Percentiles rank a stretch among this genome's conserved stretches.
These are phyloP conservation scores for Arizona elegans DNA, from an alignment of 2,113 vertebrate genomes.

Conservation along the genomic window DNA sequence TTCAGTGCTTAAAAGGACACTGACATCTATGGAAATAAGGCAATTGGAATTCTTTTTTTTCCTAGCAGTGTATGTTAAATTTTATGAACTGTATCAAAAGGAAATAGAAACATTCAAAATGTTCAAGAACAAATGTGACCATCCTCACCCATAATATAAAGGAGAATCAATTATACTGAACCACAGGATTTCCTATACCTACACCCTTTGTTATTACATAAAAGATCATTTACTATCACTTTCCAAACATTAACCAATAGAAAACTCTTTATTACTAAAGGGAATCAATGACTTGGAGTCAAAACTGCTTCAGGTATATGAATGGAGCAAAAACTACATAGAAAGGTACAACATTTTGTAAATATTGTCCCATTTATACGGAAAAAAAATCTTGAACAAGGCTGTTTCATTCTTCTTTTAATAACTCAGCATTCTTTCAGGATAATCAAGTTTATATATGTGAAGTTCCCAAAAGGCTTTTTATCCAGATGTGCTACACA, in stretches of 20 bases:
- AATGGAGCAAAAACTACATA: neutral
- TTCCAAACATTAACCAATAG: neutral
- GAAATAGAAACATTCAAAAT: neutral
- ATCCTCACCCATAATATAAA: neutral
- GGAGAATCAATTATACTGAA: neutral
- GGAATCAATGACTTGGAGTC: neutral
- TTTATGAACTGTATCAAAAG: neutral
- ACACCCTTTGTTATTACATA: neutral
- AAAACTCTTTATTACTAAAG: neutral
- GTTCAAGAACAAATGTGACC: neutral
- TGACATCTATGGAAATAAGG: neutral
- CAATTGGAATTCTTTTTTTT: neutral
- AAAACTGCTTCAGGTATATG: neutral
- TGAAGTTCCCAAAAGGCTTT: neutral
- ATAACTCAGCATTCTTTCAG: neutral
- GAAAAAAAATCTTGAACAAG: neutral
- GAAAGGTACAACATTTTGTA: neutral
- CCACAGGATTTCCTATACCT: accelerated
- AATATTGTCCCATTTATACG: neutral
- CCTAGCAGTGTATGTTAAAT: neutral
- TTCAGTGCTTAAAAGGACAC: constrained; percentile 8
- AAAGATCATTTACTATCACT: neutral
- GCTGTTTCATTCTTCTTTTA: neutral
- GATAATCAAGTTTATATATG: neutral
- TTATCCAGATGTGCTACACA: neutral